Evolutionary conservation across 2,797 vertebrate species (phyloP), one percentile per base, ranked within the genome.

Genomic region (Cirrhinus molitorella): DNA sequence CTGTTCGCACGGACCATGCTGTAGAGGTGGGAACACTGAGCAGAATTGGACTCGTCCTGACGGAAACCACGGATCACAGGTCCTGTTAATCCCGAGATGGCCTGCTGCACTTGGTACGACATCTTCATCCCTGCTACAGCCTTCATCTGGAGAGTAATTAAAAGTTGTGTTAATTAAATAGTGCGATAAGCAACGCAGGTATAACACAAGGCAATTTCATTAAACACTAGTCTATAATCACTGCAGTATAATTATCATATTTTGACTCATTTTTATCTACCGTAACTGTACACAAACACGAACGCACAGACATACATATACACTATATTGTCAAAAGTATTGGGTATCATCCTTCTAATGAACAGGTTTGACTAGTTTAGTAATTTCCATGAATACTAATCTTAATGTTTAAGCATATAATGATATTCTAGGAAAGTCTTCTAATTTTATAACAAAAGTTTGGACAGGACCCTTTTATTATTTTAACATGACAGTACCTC

Each of bases 91-190:
- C 93, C 93, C 87, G 93, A 93, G 40, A 99, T 97, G 68, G 97
- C 96, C 89, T 97, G 97, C 86, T 99, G 98, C 86, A 99, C 95
- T 84, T 96, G 96, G 94, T 97, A 99, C 0, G 98, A 98, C 98
- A 99, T 99, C 95, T 99, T 99, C 96, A 99, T 99, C 88, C 98
- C 98, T 75, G 98, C 98, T 68, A 99, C 98, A 13, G 98, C 98
- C 94, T 99, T 99, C 98, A 99, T 99, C 98, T 99, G 94, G 23
- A 31, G 80, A 34, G 51, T 3, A 40, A 61, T 45, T 23, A 1
- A 25, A n/a, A 47, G 23, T 16, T 16, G 7, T 1, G 49, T 5
- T 1, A 40, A 10, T 14, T 10, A 49, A 71, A 25, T 6, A 13
- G 25, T 45, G 47, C 16, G 12, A 25, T 68, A 37, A 43, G 10